Evolutionary conservation across 2,113 vertebrate species (phyloP), one percentile per base, ranked within the genome.

Genomic region (Archocentrus centrarchus): DNA sequence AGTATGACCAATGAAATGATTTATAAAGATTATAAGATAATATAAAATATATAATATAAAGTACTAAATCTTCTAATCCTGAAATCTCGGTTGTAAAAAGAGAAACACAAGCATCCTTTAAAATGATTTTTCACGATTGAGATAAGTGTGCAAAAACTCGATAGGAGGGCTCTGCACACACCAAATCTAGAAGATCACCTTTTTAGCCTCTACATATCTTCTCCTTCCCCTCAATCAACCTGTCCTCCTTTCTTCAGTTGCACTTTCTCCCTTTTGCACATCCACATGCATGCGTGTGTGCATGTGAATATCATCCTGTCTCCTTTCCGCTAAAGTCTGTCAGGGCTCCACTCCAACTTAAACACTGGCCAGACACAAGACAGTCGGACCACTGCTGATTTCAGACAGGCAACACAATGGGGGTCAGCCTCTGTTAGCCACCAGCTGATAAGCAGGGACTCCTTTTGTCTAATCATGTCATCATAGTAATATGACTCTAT

Each of bases 341-440:
- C 85, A 81, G 85, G 90, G 92, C 91, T 81, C 59, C 22, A 17
- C 55, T 92, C 90, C 89, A 89, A 87, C 77, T 90, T 81, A 91
- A 91, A 93, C 83, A 78, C 84, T 88, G 91, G 91, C 88, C 87
- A 91, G 91, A 90, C 88, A 88, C 82, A 80, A 78, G 86, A 92
- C 89, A 77, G 77, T 58, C 60, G n/a, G 81, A 2, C 79, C n/a
- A 70, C 57, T 75, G 84, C 73, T 4, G 70, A 80, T 89, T 90
- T 86, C 84, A 89, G 82, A 88, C 78, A 50, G 13, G 55, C 89
- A 39, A 39, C 37, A 64, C 77, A 59, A 70, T n/a, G 86, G 76
- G 86, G 87, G 78, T 80, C 80, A 63, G 82, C 78, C 79, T 83
- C 64, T 22, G 66, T 62, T 73, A 81, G 77, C 61, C 15, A 61